A percentile compares a stretch with the other conserved stretches of the same genome.
phyloP scores from a whole-genome alignment of 2,113 vertebrate genomes.

The Nanorana parkeri region DNA sequence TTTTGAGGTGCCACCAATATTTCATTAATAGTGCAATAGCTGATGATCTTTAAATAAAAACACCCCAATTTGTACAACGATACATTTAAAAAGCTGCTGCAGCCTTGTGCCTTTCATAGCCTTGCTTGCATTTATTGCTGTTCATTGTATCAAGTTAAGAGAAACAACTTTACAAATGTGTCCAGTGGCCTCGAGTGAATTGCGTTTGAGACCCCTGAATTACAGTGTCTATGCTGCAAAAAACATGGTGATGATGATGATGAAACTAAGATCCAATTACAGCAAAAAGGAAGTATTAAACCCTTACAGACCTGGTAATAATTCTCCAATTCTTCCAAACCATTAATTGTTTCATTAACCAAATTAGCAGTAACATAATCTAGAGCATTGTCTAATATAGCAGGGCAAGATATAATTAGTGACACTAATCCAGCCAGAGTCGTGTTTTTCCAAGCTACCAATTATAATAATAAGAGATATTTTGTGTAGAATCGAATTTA shows the following conservation, averaged over 20 bases:
- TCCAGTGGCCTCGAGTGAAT: no score
- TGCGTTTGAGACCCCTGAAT: no score
- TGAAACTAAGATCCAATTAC: background rate
- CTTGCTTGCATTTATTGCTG: no score
- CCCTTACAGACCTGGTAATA: background rate
- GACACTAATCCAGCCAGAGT: constrained; percentile 25
- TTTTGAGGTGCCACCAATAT: no score
- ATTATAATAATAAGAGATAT: constrained; percentile 23
- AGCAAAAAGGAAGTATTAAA: background rate
- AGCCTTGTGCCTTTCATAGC: no score
- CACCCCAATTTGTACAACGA: no score
- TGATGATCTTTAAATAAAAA: no score
- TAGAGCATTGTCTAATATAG: background rate
- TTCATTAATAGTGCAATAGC: no score
- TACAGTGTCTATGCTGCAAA: no score
- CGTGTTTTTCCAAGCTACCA: constrained; percentile 12
- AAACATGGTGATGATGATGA: background rate
- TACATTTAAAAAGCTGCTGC: no score
- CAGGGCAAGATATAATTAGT: constrained; percentile 13
- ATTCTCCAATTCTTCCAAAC: background rate
- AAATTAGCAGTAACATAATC: constrained; percentile 26
- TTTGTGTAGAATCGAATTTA: constrained; percentile 20
- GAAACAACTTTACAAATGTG: no score
- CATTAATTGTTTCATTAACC: constrained; percentile 22
- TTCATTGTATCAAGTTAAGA: no score